These are phyloP conservation scores for Myoxocephalus aenaeus DNA, from an alignment of 2,797 vertebrate species.

Conservation along the genomic window DNA sequence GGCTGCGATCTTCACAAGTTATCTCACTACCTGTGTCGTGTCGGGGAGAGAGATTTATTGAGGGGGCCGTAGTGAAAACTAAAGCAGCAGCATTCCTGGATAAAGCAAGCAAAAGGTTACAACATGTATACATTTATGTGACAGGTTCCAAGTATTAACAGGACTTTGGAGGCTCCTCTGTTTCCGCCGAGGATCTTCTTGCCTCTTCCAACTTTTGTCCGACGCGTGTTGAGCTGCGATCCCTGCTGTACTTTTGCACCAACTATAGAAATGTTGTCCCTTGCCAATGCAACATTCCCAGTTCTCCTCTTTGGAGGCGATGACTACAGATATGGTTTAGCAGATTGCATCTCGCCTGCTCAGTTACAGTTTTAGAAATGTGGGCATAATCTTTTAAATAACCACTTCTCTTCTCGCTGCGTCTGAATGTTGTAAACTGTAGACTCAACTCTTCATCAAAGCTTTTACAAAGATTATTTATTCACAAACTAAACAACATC, in stretches of 20 bases:
- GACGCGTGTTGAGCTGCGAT: conserved; percentile 31
- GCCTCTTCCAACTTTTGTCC: conserved; percentile 48
- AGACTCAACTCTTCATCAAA: background rate
- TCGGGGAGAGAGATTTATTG: conserved; percentile 18
- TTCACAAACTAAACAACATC: background rate
- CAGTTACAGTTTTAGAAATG: conserved; percentile 39
- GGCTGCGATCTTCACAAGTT: accelerated
- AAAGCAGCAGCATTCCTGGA: conserved; percentile 23
- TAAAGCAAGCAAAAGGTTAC: conserved; percentile 51
- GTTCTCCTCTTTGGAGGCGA: conserved; percentile 2
- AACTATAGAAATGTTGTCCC: conserved; percentile 18
- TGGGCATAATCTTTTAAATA: conserved; percentile 23
- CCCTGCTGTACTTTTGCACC: background rate
- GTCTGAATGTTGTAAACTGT: background rate
- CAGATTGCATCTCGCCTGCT: conserved; percentile 42
- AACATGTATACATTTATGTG: conserved; percentile 33
- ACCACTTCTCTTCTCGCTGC: conserved; percentile 11
- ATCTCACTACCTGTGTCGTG: background rate
- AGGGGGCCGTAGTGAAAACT: conserved; percentile 9
- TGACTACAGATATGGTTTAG: conserved; percentile 2
- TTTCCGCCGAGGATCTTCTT: conserved; percentile 44
- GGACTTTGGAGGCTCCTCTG: conserved; percentile 13
- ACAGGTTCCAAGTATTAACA: conserved; percentile 32
- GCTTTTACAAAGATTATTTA: background rate
- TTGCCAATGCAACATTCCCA: conserved; percentile 17